These are phyloP conservation scores for Pentalonia nigronervosa DNA, from an alignment of 1,140 invertebrate species.

Conservation along the genomic window DNA sequence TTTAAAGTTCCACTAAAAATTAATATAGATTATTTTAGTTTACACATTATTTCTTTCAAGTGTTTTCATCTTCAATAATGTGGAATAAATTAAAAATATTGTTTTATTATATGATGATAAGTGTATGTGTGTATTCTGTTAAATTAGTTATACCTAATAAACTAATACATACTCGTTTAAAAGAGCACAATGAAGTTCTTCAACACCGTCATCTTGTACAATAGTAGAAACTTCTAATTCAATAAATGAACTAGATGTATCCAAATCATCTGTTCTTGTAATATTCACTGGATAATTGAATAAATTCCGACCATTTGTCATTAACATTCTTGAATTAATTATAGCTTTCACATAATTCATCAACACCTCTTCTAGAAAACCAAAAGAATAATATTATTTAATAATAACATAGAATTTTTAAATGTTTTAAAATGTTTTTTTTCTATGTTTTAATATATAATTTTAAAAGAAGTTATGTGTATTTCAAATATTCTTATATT, in stretches of 20 bases:
- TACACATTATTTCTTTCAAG: not conserved
- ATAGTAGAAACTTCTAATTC: conserved; percentile 57
- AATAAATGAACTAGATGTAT: conserved; percentile 41
- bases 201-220: conserved; percentile 56
- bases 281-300: conserved; percentile 53
- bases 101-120: not conserved
- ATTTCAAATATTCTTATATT: not conserved
- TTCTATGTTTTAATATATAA: not conserved
- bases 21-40: not conserved
- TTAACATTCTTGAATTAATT: conserved; percentile 57
- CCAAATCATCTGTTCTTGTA: conserved; percentile 28
- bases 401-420: not conserved
- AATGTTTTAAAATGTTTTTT: no score
- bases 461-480: not conserved
- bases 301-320: conserved; percentile 41
- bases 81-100: not conserved
- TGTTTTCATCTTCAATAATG: not conserved
- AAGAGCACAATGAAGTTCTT: conserved; percentile 57
- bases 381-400: not conserved
- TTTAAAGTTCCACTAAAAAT: conserved; percentile 37
- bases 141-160: not conserved
- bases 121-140: not conserved
- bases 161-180: conserved; percentile 52
- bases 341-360: conserved; percentile 58
- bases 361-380: conserved; percentile 58